A percentile compares a stretch with the other conserved stretches of the same genome.
Conservation (phyloP, 64 coral and sea anemone genomes). For the Montipora sp. region DNA sequence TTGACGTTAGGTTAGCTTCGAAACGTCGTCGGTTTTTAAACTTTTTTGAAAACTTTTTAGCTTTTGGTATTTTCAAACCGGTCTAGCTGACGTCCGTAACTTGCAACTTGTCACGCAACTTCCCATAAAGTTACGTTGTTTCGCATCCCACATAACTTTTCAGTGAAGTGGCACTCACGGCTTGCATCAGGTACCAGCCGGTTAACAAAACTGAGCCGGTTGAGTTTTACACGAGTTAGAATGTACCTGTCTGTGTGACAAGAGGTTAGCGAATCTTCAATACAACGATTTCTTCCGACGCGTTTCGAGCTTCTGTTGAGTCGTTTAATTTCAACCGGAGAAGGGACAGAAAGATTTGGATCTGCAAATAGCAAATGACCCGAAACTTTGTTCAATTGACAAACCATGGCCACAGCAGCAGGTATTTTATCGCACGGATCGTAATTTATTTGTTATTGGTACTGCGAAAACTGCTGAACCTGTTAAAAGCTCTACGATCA, state of each 20-base stretch:
- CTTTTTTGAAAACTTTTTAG: too few relatives aligned
- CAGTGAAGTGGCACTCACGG: background rate
- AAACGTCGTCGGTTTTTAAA: too few relatives aligned
- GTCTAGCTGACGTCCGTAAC: too few relatives aligned
- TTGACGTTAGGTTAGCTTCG: too few relatives aligned
- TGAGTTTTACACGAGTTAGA: background rate
- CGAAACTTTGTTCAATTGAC: background rate
- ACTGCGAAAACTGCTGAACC: background rate
- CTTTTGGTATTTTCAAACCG: too few relatives aligned
- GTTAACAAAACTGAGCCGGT: background rate
- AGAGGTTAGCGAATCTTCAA: background rate
- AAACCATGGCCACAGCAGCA: background rate
- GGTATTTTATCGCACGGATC: slow-evolving; percentile 41
- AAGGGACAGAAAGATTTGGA: slow-evolving; percentile 1
- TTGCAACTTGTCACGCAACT: too few relatives aligned
- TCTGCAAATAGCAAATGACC: background rate
- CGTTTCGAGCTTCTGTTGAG: background rate
- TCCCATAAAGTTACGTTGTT: too few relatives aligned
- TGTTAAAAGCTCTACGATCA: background rate
- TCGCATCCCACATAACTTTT: too few relatives aligned
- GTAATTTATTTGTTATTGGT: background rate
- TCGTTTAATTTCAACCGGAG: background rate
- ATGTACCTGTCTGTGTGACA: background rate
- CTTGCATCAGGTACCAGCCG: background rate
- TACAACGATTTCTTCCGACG: background rate